phyloP scores from a whole-genome alignment of 1,140 invertebrate species.

The Pseudomyrmex sp. region DNA sequence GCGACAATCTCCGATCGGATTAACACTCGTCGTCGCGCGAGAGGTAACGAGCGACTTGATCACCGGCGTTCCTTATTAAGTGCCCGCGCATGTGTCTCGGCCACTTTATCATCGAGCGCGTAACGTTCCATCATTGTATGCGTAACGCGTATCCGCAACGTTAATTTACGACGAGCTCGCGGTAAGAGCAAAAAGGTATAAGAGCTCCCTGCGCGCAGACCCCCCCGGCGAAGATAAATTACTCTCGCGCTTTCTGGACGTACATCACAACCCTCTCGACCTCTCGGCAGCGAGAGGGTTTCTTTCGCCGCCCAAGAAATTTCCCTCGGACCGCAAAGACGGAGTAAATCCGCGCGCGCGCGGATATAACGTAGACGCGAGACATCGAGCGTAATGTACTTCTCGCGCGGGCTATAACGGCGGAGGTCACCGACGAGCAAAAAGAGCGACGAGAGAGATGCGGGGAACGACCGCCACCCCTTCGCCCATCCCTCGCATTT shows the following conservation, averaged over 20 bases:
- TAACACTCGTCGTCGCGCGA: neutral
- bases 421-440: neutral
- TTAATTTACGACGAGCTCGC: conserved; percentile 38
- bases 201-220: neutral
- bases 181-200: neutral
- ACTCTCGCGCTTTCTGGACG: conserved; percentile 11
- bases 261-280: conserved; percentile 13
- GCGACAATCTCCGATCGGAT: too few species aligned
- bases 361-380: conserved; percentile 2
- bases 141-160: neutral
- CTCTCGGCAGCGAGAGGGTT: neutral
- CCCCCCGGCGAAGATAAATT: conserved; percentile 33
- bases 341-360: conserved; percentile 8
- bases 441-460: conserved; percentile 9
- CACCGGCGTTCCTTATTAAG: neutral
- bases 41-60: neutral
- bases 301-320: conserved; percentile 39
- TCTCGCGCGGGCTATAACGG: conserved; percentile 23
- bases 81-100: neutral
- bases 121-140: neutral
- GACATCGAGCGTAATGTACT: conserved; percentile 51
- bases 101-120: conserved; percentile 25
- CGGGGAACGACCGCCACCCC: neutral
- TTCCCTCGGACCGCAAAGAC: neutral
- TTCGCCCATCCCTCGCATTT: neutral